These are phyloP conservation scores for Ptyas mucosa DNA, from an alignment of 2,113 vertebrate genomes.

Conservation along the genomic window DNA sequence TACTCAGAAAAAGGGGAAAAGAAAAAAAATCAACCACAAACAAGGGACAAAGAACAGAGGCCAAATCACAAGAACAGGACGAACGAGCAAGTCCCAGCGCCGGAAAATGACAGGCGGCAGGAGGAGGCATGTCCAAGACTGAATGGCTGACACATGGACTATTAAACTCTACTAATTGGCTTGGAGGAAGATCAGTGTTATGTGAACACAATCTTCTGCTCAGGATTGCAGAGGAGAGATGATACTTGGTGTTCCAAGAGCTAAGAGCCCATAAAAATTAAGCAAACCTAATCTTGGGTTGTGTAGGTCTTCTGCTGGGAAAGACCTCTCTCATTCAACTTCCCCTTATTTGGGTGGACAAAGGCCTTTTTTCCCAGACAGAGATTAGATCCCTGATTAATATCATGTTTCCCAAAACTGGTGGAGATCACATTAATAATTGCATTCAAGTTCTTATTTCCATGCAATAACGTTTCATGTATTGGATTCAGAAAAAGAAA, in stretches of 20 bases:
- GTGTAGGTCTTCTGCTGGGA: not conserved
- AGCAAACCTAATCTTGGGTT: not conserved
- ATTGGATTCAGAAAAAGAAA: not conserved
- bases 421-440: not conserved
- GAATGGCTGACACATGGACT: not conserved
- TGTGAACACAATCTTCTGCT: not conserved
- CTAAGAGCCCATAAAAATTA: not conserved
- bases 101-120: constrained; percentile 78
- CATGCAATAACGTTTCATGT: not conserved
- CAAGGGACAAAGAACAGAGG: constrained; percentile 65
- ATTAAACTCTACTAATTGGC: not conserved
- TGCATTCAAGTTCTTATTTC: not conserved
- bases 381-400: not conserved
- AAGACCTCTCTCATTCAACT: too few relatives aligned
- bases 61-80: constrained; percentile 59
- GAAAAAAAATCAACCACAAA: constrained; percentile 57
- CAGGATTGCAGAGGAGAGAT: not conserved
- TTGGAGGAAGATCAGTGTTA: not conserved
- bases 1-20: constrained; percentile 74
- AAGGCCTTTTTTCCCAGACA: not conserved
- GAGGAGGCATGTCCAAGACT: constrained; percentile 57
- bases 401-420: not conserved
- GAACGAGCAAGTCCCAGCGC: constrained; percentile 81
- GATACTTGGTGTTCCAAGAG: not conserved
- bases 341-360: not conserved